Evolutionary conservation across 2,797 vertebrate species (phyloP).

Genomic region (Pangasius mekongensis): DNA sequence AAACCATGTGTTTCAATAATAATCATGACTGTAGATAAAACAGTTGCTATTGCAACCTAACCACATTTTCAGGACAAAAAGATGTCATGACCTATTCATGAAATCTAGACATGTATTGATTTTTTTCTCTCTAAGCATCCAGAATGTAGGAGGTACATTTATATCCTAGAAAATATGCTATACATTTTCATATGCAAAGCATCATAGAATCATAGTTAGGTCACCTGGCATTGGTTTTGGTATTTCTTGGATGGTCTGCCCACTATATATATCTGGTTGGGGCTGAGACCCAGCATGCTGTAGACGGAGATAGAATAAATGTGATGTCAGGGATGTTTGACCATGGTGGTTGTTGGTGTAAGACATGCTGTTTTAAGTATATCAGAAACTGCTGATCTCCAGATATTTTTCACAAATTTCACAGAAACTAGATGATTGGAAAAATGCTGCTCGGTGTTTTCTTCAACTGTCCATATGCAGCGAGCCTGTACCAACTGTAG

Average conservation of each 20-base stretch:
- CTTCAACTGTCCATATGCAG: neutral
- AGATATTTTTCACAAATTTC: neutral
- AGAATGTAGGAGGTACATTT: neutral
- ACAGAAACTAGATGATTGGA: neutral
- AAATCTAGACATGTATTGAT: neutral
- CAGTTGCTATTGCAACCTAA: neutral
- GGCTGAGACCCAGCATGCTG: conserved; percentile 88
- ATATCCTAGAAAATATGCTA: neutral
- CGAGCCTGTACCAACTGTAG: neutral
- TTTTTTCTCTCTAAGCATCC: neutral
- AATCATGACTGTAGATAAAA: neutral
- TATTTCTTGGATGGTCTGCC: conserved; percentile 96
- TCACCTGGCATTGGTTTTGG: conserved; percentile 94
- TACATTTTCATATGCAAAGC: conserved; percentile 11
- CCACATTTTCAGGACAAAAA: neutral
- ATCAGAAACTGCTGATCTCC: neutral
- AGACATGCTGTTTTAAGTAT: neutral
- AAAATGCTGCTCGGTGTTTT: neutral
- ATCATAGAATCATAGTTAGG: neutral
- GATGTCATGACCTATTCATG: neutral
- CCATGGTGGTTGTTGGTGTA: neutral
- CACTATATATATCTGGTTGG: conserved; percentile 95
- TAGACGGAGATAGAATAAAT: conserved; percentile 86
- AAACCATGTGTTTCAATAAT: neutral
- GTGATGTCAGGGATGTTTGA: neutral